Evolutionary conservation across 2,113 vertebrate species (phyloP), one percentile per base, ranked within the genome.

Genomic region (Zeus faber): DNA sequence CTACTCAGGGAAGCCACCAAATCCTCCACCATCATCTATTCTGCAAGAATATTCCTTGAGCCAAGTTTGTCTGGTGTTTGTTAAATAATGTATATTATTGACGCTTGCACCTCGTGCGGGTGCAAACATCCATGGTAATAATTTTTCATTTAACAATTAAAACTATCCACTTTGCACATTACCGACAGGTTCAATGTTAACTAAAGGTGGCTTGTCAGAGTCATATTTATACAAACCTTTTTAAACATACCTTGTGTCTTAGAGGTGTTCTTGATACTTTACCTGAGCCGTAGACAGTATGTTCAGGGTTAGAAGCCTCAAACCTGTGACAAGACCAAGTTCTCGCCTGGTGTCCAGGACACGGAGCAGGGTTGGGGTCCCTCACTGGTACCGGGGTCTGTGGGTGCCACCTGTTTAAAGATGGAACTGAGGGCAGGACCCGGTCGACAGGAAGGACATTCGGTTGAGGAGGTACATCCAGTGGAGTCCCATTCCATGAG

Each of bases 231-330:
- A 17, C 29, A n/a, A 1, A 5, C 13, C 20, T 16, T 11, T 43
- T 3, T 14, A 73, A 81, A 79, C 75, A 14, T 77, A 81, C 75
- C 74, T 60, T 0, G 6, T 49, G 52, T 11, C 56, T 14, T n/a
- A 49, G 49, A 22, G 3, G n/a, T n/a, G n/a, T n/a, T n/a, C n/a
- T n/a, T n/a, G 16, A 76, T 67, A 81, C 73, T 14, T 73, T 52
- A 84, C 81, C 81, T 75, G 63, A 17, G 24, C 23, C 31, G 7
- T 9, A 21, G 60, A 5, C 48, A 52, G 21, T 23, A 14, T 25
- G 33, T 37, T 37, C 31, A n/a, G n/a, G 24, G 11, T 2, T 26
- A 46, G 53, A 47, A 18, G 6, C 18, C 20, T 17, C 16, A 44
- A 49, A 67, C 65, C 70, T 49, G 46, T 35, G 4, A 3, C 8